These are phyloP conservation scores for Falco rusticolus DNA, from an alignment of 2,797 vertebrate species.

Conservation along the genomic window DNA sequence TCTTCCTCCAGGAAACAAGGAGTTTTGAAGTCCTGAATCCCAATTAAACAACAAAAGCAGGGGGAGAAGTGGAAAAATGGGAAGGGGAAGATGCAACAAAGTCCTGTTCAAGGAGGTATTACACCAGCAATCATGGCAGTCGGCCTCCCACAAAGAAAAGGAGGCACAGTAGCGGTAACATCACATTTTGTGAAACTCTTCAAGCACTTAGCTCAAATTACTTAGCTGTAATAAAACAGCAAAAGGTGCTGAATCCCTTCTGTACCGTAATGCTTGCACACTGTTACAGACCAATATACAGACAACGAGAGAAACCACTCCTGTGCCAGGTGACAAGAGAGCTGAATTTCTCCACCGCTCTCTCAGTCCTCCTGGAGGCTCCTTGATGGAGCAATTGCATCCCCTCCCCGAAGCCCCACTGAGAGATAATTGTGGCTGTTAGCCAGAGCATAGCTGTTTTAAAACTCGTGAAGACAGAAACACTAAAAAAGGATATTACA, in stretches of 20 bases:
- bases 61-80: not conserved
- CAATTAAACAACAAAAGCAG: not conserved
- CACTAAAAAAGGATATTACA: not conserved
- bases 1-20: not conserved
- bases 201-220: not conserved
- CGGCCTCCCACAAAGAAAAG: not conserved
- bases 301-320: not conserved
- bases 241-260: not conserved
- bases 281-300: not conserved
- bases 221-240: not conserved
- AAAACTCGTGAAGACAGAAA: not conserved
- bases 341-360: not conserved
- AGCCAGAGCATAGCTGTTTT: not conserved
- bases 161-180: not conserved
- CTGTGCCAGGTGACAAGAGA: not conserved
- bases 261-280: not conserved
- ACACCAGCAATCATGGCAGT: not conserved
- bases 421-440: not conserved
- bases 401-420: not conserved
- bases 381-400: not conserved
- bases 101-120: not conserved
- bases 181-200: not conserved
- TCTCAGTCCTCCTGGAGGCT: not conserved
- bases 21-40: not conserved
- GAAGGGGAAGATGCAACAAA: not conserved